Conservation (phyloP, 2,113 vertebrate genomes). For the Mastomys coucha region DNA sequence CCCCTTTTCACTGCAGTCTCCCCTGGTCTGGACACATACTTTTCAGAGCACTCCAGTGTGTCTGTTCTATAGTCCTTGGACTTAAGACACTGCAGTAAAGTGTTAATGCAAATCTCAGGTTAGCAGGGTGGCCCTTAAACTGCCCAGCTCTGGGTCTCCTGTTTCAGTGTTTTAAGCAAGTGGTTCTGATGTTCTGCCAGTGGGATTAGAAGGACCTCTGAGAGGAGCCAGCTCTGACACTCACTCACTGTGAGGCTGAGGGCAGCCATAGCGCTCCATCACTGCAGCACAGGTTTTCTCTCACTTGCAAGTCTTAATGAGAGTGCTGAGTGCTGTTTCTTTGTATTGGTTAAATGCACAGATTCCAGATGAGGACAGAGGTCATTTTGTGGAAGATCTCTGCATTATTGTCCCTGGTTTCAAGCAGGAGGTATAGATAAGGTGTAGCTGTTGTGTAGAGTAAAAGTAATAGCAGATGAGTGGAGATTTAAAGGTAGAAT, state of each 20-base stretch:
- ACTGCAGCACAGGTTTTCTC: too few relatives aligned
- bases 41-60: background rate
- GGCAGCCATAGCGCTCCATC: background rate
- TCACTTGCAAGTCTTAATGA: background rate
- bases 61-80: conserved; percentile 8
- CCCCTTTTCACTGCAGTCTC: background rate
- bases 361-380: conserved; percentile 9
- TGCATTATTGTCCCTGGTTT: conserved; percentile 70
- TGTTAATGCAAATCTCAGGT: conserved; percentile 26
- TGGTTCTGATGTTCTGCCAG: conserved; percentile 14
- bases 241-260: background rate
- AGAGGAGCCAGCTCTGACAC: background rate
- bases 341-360: conserved; percentile 50
- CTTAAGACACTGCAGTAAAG: background rate
- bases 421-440: background rate
- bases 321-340: conserved; percentile 51
- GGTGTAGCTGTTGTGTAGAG: background rate
- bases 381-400: conserved; percentile 17
- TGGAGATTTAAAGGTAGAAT: conserved; percentile 15
- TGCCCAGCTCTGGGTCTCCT: background rate
- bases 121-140: conserved; percentile 7
- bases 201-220: background rate
- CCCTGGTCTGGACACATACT: background rate
- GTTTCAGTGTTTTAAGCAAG: background rate
- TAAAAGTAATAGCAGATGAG: background rate